Evolutionary conservation across 1,140 invertebrate species (phyloP).

Genomic region (Carcinoscorpius rotundicauda): DNA sequence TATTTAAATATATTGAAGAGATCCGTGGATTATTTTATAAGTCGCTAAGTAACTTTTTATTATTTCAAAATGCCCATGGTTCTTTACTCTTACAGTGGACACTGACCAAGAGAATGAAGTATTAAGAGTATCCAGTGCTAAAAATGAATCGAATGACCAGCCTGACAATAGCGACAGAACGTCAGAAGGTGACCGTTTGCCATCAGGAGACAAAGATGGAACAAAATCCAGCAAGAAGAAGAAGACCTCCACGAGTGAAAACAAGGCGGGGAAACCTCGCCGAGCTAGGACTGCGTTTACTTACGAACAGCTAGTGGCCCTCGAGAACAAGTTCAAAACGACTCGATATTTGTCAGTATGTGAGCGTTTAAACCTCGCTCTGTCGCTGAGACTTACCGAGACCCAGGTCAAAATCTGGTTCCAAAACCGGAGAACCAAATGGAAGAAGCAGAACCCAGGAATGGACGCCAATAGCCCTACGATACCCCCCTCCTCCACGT

Average conservation of each 20-base stretch:
- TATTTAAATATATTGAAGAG: no score
- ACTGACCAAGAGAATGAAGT: no score
- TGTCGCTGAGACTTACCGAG: conserved; percentile 87
- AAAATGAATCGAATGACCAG: no score
- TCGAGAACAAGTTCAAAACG: conserved; percentile 99
- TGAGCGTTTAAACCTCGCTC: conserved; percentile 86
- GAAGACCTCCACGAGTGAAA: conserved; percentile 1
- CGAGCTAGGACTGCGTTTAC: conserved; percentile 94
- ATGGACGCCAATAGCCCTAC: conserved; percentile 56
- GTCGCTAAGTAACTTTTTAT: no score
- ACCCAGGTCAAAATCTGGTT: conserved; percentile 93
- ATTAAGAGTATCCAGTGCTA: no score
- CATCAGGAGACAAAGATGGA: no score
- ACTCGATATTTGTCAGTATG: conserved; percentile 92
- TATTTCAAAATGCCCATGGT: no score
- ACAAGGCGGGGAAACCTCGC: conserved; percentile 51
- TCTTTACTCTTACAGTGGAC: no score
- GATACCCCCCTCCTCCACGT: neutral
- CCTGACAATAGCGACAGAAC: no score
- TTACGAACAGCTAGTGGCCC: conserved; percentile 90
- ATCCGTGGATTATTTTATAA: no score
- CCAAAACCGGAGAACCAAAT: conserved; percentile 93
- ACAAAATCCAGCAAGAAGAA: conserved; percentile 20
- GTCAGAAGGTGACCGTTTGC: no score
- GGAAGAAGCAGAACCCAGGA: conserved; percentile 99